Percentiles rank a stretch among this genome's conserved stretches.
Evolutionary conservation across 1,140 invertebrate species (phyloP).

Genomic region (Bemisia tabaci): DNA sequence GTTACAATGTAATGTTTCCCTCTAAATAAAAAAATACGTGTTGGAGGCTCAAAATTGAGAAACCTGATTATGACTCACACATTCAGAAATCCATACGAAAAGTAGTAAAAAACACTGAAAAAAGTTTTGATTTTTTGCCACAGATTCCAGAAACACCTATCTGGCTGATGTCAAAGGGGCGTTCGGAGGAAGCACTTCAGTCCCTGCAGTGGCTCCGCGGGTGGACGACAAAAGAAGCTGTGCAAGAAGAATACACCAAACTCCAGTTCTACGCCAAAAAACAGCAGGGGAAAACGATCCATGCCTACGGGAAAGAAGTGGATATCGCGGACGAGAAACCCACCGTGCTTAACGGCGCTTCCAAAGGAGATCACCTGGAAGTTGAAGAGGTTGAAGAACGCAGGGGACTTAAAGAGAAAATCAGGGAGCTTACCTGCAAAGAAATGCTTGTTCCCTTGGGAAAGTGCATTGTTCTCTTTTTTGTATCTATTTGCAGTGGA

Average conservation of each 20-base stretch:
- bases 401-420: not conserved
- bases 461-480: constrained; percentile 10
- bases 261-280: not conserved
- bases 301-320: not conserved
- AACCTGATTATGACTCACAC: no score
- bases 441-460: not conserved
- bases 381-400: not conserved
- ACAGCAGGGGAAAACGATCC: not conserved
- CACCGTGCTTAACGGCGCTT: not conserved
- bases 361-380: not conserved
- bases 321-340: not conserved
- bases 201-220: constrained; percentile 34
- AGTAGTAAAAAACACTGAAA: no score
- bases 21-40: no score
- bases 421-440: not conserved
- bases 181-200: constrained; percentile 32
- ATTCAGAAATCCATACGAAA: no score
- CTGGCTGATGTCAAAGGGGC: constrained; percentile 38
- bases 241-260: constrained; percentile 32
- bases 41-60: no score
- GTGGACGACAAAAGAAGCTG: constrained; percentile 31
- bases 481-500: constrained; percentile 8
- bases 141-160: constrained; percentile 46
- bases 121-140: no score
- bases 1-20: no score